Evolutionary conservation across 2,113 vertebrate genomes (phyloP).

Genomic region (Pomatostomus ruficeps): DNA sequence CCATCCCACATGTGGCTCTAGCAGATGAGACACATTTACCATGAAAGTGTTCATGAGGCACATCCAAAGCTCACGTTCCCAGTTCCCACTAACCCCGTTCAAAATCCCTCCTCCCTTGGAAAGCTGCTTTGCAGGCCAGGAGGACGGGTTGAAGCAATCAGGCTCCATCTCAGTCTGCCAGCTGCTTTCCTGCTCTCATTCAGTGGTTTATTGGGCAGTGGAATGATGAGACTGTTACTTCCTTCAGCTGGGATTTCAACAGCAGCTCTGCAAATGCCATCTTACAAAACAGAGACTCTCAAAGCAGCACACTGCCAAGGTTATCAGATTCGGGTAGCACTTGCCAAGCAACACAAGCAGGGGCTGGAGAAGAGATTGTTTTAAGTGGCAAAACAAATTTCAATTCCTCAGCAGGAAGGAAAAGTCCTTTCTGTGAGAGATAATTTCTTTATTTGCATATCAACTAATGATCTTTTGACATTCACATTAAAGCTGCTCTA

Average conservation of each 20-base stretch:
- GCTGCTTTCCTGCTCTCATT: constrained; percentile 15
- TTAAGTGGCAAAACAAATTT: not conserved
- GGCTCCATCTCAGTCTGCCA: not conserved
- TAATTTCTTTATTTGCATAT: not conserved
- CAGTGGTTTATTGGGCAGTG: not conserved
- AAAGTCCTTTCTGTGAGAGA: not conserved
- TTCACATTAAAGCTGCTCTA: not conserved
- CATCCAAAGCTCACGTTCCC: not conserved
- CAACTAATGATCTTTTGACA: not conserved
- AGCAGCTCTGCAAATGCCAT: constrained; percentile 4
- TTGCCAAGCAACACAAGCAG: not conserved
- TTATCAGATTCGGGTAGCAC: not conserved
- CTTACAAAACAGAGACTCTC: not conserved
- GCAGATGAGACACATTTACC: not conserved
- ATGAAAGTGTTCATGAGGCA: not conserved
- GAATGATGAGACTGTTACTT: not conserved
- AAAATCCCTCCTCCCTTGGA: not conserved
- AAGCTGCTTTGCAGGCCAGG: not conserved
- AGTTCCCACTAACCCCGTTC: not conserved
- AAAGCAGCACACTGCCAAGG: not conserved
- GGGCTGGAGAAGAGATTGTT: not conserved
- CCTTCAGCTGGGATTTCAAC: constrained; percentile 12
- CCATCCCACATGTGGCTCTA: accelerated
- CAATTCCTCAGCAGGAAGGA: not conserved
- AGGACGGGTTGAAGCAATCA: not conserved